A percentile compares a stretch with the other conserved stretches of the same genome.
These are phyloP conservation scores for Potamarius usumacintae DNA, from an alignment of 2,113 vertebrate genomes.

Conservation along the genomic window DNA sequence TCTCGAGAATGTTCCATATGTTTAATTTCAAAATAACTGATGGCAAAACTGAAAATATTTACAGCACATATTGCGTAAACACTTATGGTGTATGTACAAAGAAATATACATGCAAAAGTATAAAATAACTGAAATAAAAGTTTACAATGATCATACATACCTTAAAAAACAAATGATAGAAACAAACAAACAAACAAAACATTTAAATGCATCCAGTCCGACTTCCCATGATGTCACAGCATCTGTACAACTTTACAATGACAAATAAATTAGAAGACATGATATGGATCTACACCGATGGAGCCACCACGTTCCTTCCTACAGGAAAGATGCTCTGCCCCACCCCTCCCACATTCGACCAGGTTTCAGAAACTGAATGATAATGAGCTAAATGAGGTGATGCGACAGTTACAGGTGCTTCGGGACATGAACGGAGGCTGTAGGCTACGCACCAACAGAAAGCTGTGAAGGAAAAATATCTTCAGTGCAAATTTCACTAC, in stretches of 20 bases:
- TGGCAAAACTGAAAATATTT: slow-evolving; percentile 89
- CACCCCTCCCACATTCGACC: slow-evolving; percentile 33
- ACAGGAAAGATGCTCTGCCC: slow-evolving; percentile 31
- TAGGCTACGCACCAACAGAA: slow-evolving; percentile 15
- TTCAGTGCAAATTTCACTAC: slow-evolving; percentile 45
- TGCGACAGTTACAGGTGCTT: slow-evolving; percentile 26
- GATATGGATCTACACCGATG: slow-evolving; percentile 71
- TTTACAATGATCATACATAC: slow-evolving; percentile 64
- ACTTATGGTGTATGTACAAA: slow-evolving; percentile 85
- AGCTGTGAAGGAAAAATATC: slow-evolving; percentile 16
- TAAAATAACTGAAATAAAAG: slow-evolving; percentile 64
- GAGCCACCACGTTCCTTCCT: slow-evolving; percentile 48
- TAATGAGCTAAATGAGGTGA: slow-evolving; percentile 21
- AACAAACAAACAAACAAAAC: slow-evolving; percentile 59
- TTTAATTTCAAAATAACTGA: slow-evolving; percentile 90
- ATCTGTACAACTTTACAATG: slow-evolving; percentile 90
- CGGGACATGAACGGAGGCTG: slow-evolving; percentile 4
- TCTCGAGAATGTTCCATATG: slow-evolving; percentile 74
- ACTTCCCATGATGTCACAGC: slow-evolving; percentile 69
- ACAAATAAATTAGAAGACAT: slow-evolving; percentile 66
- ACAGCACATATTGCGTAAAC: slow-evolving; percentile 86
- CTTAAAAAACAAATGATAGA: slow-evolving; percentile 69
- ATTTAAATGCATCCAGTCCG: slow-evolving; percentile 71
- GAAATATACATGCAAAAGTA: slow-evolving; percentile 91
- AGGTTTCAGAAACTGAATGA: slow-evolving; percentile 27